Base-by-base conservation (phyloP, 1,140 invertebrate species). In the Drosophila repletoides region DNA sequence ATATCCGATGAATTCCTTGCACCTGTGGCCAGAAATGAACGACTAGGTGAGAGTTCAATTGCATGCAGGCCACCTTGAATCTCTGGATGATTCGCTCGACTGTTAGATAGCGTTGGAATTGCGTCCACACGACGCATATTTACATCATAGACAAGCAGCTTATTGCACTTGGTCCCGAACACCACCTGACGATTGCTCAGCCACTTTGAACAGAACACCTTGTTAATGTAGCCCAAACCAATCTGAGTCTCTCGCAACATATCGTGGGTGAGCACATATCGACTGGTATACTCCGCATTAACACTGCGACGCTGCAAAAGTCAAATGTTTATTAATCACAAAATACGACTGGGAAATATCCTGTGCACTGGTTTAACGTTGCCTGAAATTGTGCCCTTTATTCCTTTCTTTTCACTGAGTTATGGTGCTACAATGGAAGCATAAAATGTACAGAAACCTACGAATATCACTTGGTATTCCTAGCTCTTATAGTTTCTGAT, bases 131-230 rank as follows among this genome's bases (percentile, higher is more conserved):
- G 92, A 31, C 95, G 93, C 26, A 94, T 95, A 17, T 93, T 92
- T 1, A 97, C 94, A 91, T 97, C 95, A 79, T 96, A 94, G 7
- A 97, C 95, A 92, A 96, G 94, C 69, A 97, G 90, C 93, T 98
- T 98, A 91, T 98, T 98, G 91, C 98, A 99, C 90, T 99, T 99
- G 19, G 97, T 98, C 26, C 97, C 97, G 91, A 98, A 97, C 2
- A 98, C 96, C 58, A 98, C 96, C 92, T 98, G 97, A 88, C 96
- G 93, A 91, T 98, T 96, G 80, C 96, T 97, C 10, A 99, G 92
- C 97, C 98, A 99, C 91, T 98, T 95, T 0, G 97, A 97, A 90
- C 97, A 97, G 92, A 98, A 98, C 34, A 98, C 95, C 93, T 99
- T 99, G 91, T 99, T 98, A 91, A 98, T 95, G 89, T 95, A 96